Conservation (phyloP, 2,888 invertebrate genomes). For the Steinernema hermaphroditum region DNA sequence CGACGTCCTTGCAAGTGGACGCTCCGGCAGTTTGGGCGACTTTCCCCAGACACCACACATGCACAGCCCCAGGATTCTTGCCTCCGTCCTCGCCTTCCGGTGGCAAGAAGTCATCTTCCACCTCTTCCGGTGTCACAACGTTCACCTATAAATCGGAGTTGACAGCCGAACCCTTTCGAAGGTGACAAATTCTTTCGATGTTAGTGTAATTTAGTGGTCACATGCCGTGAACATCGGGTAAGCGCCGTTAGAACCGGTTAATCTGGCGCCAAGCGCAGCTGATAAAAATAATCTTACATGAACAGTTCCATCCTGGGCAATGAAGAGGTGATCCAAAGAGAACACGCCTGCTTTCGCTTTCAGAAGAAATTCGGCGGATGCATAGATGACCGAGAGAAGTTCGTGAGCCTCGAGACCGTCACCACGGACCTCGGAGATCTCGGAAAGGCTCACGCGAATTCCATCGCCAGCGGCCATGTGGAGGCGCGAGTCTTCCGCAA, state of each 20-base stretch:
- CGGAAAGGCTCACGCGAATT: constrained; percentile 46
- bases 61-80: constrained; percentile 7
- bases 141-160: constrained; percentile 3
- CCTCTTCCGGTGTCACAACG: constrained; percentile 22
- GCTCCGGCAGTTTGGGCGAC: constrained; percentile 33
- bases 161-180: background rate
- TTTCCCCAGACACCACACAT: constrained; percentile 50
- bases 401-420: constrained; percentile 41
- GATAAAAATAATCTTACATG: constrained; percentile 42
- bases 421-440: constrained; percentile 46
- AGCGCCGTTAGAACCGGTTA: constrained; percentile 7
- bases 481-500: background rate
- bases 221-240: too few relatives aligned
- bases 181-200: constrained; percentile 35
- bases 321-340: constrained; percentile 53
- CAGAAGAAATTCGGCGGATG: constrained; percentile 39
- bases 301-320: constrained; percentile 51
- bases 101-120: constrained; percentile 24
- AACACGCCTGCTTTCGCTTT: constrained; percentile 44
- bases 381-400: constrained; percentile 43
- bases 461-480: constrained; percentile 27
- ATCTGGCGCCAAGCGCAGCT: background rate
- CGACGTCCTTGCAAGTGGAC: constrained; percentile 47
- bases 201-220: background rate
- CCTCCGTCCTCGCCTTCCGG: background rate